These are phyloP conservation scores for Axinella damicornis DNA, from an alignment of 37 sponge, comb jelly and placozoan species.

Conservation along the genomic window DNA sequence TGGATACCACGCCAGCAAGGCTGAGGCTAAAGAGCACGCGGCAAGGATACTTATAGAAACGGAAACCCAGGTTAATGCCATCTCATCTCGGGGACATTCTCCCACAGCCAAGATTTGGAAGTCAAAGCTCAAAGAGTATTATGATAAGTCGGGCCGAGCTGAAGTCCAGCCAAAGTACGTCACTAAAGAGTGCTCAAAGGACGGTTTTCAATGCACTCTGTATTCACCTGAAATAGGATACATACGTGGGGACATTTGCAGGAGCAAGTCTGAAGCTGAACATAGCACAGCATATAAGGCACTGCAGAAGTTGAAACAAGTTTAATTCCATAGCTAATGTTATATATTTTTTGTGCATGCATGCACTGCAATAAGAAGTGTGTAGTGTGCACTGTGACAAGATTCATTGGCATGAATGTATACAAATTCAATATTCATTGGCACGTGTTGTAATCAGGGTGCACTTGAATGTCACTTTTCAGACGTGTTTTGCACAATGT, in stretches of 20 bases:
- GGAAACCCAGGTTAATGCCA: too few relatives aligned
- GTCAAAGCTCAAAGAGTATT: not conserved
- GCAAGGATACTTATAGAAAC: not conserved
- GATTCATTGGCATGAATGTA: too few relatives aligned
- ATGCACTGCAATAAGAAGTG: too few relatives aligned
- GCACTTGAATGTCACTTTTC: too few relatives aligned
- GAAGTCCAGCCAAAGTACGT: not conserved
- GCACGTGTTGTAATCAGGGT: too few relatives aligned
- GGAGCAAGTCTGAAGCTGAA: constrained; percentile 32
- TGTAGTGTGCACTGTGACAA: too few relatives aligned
- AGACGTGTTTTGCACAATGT: too few relatives aligned
- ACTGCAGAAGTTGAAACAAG: not conserved
- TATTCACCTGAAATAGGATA: not conserved
- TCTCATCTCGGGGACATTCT: too few relatives aligned
- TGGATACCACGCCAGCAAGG: not conserved
- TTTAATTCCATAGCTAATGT: too few relatives aligned
- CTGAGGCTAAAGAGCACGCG: constrained; percentile 8
- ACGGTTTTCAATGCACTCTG: not conserved
- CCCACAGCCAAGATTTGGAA: constrained; percentile 6
- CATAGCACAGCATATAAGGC: constrained; percentile 25
- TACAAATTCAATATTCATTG: too few relatives aligned
- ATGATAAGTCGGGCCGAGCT: not conserved
- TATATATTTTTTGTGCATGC: too few relatives aligned
- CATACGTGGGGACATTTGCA: not conserved
- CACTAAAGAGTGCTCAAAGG: not conserved